Conservation (phyloP, 2,113 vertebrate species). For the Albula glossodonta region DNA sequence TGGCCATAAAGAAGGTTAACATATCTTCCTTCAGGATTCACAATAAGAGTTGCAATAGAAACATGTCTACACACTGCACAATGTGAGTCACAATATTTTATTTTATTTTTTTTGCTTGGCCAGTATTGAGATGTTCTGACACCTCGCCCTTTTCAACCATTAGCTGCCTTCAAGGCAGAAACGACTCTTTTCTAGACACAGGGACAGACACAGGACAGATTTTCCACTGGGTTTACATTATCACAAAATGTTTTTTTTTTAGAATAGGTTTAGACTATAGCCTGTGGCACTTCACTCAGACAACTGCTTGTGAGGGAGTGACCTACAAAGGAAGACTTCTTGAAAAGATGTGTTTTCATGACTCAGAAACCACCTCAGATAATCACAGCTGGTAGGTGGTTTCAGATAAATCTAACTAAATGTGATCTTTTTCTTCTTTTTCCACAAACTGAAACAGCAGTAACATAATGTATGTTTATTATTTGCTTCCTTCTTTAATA, state of each 20-base stretch:
- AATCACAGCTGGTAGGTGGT: constrained; percentile 6
- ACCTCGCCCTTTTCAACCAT: too few species aligned
- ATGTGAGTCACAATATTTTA: background rate
- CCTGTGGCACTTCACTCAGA: constrained; percentile 5
- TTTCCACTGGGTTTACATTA: background rate
- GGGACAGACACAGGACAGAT: background rate
- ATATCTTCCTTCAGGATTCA: background rate
- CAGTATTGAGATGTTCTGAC: too few species aligned
- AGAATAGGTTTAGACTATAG: constrained; percentile 13
- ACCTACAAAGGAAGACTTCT: constrained; percentile 12
- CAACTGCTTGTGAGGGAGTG: constrained; percentile 3
- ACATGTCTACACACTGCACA: background rate
- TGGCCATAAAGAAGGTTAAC: background rate
- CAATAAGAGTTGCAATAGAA: background rate
- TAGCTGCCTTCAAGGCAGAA: background rate
- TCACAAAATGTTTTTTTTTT: constrained; percentile 12
- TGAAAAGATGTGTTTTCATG: constrained; percentile 29
- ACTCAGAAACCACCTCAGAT: constrained; percentile 31
- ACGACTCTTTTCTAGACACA: background rate
- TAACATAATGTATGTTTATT: background rate
- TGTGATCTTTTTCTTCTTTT: background rate
- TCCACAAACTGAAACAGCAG: too few species aligned
- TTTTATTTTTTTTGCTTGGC: too few species aligned
- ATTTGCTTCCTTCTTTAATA: too few species aligned
- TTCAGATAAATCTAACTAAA: background rate